Conservation (phyloP, 2,113 vertebrate species). For the Heterotilapia buettikoferi region DNA sequence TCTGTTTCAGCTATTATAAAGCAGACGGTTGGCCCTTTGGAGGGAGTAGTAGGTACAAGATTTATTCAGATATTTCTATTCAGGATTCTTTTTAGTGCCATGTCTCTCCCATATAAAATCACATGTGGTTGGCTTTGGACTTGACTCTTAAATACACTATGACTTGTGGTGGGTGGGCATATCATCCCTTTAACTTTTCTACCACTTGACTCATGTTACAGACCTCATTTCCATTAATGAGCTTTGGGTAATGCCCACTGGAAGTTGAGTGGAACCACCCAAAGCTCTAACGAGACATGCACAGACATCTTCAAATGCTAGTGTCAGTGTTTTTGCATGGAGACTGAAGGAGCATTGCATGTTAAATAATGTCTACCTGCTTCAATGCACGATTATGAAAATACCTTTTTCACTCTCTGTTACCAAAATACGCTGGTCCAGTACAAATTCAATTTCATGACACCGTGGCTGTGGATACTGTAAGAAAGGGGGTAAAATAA, state of each 20-base stretch:
- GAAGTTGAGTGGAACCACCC: background rate
- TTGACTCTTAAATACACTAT: background rate
- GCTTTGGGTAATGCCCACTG: background rate
- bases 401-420: background rate
- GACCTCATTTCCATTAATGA: background rate
- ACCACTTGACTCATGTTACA: background rate
- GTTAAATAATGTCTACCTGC: background rate
- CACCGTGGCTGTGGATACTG: background rate
- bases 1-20: background rate
- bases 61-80: background rate
- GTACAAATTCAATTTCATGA: background rate
- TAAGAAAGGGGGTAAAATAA: background rate
- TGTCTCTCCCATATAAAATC: background rate
- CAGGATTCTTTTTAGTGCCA: background rate
- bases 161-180: background rate
- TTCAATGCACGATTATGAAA: background rate
- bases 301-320: background rate
- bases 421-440: background rate
- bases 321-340: background rate
- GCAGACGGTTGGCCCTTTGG: background rate
- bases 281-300: background rate
- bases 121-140: background rate
- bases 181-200: background rate
- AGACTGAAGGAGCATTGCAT: background rate
- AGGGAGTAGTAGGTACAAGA: background rate